phyloP scores from a whole-genome alignment of 2,888 invertebrate species.

The Ormyrus thymus region DNA sequence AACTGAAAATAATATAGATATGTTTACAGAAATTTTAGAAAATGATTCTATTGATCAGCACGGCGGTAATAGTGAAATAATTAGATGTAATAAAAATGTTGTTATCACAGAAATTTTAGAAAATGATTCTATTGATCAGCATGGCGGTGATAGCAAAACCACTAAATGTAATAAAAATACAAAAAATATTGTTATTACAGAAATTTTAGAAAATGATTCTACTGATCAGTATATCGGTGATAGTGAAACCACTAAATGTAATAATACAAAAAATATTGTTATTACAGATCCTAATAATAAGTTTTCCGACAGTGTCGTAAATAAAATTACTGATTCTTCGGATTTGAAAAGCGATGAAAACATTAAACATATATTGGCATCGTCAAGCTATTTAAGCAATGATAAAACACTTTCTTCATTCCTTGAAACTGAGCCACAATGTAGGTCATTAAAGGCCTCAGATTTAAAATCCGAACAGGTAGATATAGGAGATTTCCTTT shows the following conservation, averaged over 20 bases:
- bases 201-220: background rate
- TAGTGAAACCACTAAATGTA: background rate
- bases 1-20: background rate
- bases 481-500: too few relatives aligned
- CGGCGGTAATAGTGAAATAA: background rate
- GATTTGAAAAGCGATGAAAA: constrained; percentile 16
- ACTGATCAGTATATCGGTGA: too few relatives aligned
- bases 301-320: too few relatives aligned
- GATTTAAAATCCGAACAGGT: too few relatives aligned
- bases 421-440: constrained; percentile 46
- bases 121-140: too few relatives aligned
- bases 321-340: background rate
- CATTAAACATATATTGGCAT: constrained; percentile 23
- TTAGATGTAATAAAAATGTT: background rate
- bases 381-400: constrained; percentile 58
- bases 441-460: background rate
- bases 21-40: background rate
- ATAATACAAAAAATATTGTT: background rate
- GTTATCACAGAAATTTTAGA: background rate
- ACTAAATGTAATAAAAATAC: background rate
- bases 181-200: background rate
- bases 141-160: too few relatives aligned
- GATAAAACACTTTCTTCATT: constrained; percentile 49
- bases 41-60: background rate
- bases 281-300: background rate